Evolutionary conservation across 2,888 invertebrate genomes (phyloP), one percentile per base, ranked within the genome.

Genomic region (Tenthredo scrophulariae): DNA sequence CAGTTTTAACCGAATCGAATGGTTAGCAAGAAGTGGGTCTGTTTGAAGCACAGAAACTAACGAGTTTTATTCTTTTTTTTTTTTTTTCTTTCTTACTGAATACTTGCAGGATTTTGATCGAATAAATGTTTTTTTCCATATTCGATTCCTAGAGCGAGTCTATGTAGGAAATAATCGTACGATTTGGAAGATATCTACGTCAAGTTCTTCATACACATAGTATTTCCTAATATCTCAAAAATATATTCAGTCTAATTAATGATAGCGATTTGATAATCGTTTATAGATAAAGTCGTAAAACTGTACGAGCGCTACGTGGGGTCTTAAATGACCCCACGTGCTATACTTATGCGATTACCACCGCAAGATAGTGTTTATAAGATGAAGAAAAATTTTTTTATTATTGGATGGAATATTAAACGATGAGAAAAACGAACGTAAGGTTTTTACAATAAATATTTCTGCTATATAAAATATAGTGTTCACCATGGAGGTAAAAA

Each of bases 271-370:
- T n/a, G 3, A 70, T 54, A n/a, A 54, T 33, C 29, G 9, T 18
- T 33, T 4, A 15, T 37, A 33, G 70, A 70, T 70, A 70, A 70
- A 37, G 70, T 37, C 37, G 70, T 9, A n/a, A n/a, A 70, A 40
- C 70, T 9, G 15, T 37, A 18, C 5, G 33, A 6, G 37, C 70
- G 5, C 2, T 40, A 70, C 37, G 37, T 70, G 70, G 70, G 70
- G 70, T 70, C 70, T n/a, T 9, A 70, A 37, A 37, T 70, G 70
- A 37, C 70, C 70, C 70, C 70, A n/a, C 18, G 37, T n/a, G 33
- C 9, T n/a, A 70, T 9, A n/a, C 37, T 29, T 40, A 37, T n/a
- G 70, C 70, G 70, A 33, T 70, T 70, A 33, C 5, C 33, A 40
- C 70, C n/a, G 46, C 46, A 40, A 40, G 70, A 70, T 70, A 62